Evolutionary conservation across 2,888 invertebrate species (phyloP).

Genomic region (Nipponacmea schrenckii): DNA sequence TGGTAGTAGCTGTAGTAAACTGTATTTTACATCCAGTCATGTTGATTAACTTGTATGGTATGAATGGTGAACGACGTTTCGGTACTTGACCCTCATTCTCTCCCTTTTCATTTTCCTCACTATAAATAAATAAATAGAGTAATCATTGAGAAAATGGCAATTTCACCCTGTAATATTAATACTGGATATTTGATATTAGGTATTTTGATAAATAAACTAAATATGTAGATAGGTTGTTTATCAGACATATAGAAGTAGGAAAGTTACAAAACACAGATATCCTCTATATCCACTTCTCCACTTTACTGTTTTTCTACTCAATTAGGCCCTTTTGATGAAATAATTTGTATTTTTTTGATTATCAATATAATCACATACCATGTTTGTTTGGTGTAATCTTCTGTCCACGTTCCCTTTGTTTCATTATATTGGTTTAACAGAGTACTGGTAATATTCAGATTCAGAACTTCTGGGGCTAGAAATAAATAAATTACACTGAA

Average conservation of each 20-base stretch:
- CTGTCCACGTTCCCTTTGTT: conserved; percentile 83
- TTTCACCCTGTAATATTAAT: too few species aligned
- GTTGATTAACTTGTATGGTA: conserved; percentile 93
- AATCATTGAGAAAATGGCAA: background rate
- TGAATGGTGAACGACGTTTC: conserved; percentile 83
- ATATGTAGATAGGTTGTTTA: too few species aligned
- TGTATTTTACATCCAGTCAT: conserved; percentile 87
- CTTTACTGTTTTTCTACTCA: too few species aligned
- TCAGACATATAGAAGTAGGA: too few species aligned
- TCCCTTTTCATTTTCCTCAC: background rate
- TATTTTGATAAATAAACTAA: too few species aligned
- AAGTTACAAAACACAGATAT: too few species aligned
- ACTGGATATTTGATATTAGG: too few species aligned
- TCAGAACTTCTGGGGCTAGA: conserved; percentile 78
- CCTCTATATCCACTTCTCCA: background rate
- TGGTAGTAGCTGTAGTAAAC: conserved; percentile 82
- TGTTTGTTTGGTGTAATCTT: conserved; percentile 67
- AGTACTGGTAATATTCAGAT: conserved; percentile 89
- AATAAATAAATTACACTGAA: conserved; percentile 38
- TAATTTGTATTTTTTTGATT: conserved; percentile 25
- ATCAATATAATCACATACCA: background rate
- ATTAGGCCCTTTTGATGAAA: too few species aligned
- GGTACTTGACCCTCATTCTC: background rate
- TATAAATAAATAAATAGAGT: background rate
- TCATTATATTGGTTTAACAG: conserved; percentile 82